Evolutionary conservation across 2,797 vertebrate genomes (phyloP), one percentile per base, ranked within the genome.

Genomic region (Phrynocephalus vlangalii): DNA sequence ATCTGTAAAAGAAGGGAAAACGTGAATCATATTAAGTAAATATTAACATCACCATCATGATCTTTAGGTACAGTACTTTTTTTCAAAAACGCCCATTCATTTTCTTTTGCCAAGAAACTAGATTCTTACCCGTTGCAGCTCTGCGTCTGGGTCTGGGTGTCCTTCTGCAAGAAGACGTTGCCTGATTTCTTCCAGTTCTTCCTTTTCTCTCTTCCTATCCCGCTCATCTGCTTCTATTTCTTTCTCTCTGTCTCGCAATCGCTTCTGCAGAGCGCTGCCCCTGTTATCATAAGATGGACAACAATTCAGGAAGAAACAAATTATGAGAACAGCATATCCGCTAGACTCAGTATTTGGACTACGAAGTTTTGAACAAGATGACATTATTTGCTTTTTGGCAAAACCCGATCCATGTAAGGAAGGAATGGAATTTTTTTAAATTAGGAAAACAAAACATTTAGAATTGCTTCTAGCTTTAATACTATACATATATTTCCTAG

Each of bases 241-340:
- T 93, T 99, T 99, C 96, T 99, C 99, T 87, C 98, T 93, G 96
- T 99, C 99, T 96, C 99, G 96, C 93, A 99, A 96, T 56, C 99
- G 98, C 95, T 99, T 99, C 97, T 99, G 99, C 97, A 99, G 98
- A 88, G 99, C 98, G 94, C 99, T 99, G 94, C 99, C 99, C 97
- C 99, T 13, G 99, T 96, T 13, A 95, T 76, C 26, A 86, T 20
- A 63, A 5, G 60, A 63, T 63, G 16, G 60, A 63, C 60, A 63
- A 63, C 22, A 15, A 56, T 56, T 56, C 52, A 56, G 9, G 52
- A 56, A 56, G 60, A 63, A 63, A 63, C 15, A 83, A 90, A 90
- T 72, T n/a, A 1, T 33, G 66, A 80, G 6, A 81, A 52, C 82
- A 87, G 10, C 5, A 68, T 9, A 30, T 33, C 3, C 9, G 20